These are phyloP conservation scores for Paedocypris sp. DNA, from an alignment of 2,113 vertebrate species.

Conservation along the genomic window DNA sequence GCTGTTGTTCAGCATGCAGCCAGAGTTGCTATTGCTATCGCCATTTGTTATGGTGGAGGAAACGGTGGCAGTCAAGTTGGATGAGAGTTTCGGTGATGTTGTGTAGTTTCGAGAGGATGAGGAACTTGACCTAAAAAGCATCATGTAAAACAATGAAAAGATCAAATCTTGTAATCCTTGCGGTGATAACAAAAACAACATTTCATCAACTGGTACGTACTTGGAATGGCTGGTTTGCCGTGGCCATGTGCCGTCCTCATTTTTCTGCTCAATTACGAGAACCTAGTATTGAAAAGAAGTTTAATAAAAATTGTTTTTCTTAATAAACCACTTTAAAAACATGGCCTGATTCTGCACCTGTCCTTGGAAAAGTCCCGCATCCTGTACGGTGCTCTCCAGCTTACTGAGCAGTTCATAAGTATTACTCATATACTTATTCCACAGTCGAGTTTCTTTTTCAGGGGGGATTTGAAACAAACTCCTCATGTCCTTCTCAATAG, in stretches of 20 bases:
- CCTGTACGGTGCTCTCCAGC: slow-evolving; percentile 88
- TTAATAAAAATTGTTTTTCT: neutral
- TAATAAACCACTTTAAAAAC: neutral
- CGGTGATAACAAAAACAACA: neutral
- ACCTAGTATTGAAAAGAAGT: slow-evolving; percentile 56
- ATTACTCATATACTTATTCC: slow-evolving; percentile 92
- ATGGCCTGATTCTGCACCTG: slow-evolving; percentile 64
- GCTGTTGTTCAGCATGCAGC: slow-evolving; percentile 78
- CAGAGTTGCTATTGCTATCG: slow-evolving; percentile 75
- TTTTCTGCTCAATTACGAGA: slow-evolving; percentile 89
- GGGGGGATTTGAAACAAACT: slow-evolving; percentile 78
- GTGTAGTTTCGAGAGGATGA: slow-evolving; percentile 84
- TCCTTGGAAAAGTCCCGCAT: slow-evolving; percentile 87
- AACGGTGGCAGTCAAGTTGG: slow-evolving; percentile 75
- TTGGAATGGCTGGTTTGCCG: slow-evolving; percentile 75
- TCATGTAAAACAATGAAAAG: neutral
- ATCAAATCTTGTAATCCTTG: neutral
- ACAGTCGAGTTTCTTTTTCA: slow-evolving; percentile 84
- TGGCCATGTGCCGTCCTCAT: slow-evolving; percentile 92
- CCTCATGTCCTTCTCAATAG: slow-evolving; percentile 88
- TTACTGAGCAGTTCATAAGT: slow-evolving; percentile 85
- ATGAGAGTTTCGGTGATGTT: slow-evolving; percentile 87
- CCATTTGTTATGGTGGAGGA: slow-evolving; percentile 84
- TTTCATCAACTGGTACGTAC: too few species aligned
- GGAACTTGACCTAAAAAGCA: slow-evolving; percentile 72